phyloP scores from a whole-genome alignment of 1,140 invertebrate genomes.

The Drosophila pseudoananassae region DNA sequence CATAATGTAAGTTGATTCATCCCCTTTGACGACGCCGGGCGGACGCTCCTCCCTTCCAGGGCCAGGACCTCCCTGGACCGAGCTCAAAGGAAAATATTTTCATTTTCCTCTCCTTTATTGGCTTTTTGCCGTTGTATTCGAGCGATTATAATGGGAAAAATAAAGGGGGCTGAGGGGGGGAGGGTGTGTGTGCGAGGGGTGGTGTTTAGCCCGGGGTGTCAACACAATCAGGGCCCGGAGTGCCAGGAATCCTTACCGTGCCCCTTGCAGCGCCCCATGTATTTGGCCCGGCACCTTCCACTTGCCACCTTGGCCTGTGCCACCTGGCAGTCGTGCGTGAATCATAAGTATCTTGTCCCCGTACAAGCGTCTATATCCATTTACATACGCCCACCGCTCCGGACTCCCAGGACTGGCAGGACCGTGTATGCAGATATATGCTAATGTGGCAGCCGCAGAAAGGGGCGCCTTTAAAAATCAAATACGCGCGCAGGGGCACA shows the following conservation, averaged over 20 bases:
- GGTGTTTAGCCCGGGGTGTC: conserved; percentile 25
- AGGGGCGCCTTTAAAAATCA: conserved; percentile 56
- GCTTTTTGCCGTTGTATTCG: conserved; percentile 34
- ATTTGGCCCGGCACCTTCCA: not conserved
- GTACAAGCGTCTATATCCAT: conserved; percentile 17
- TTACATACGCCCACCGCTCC: not conserved
- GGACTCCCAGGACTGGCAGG: not conserved
- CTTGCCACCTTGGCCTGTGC: conserved; percentile 6
- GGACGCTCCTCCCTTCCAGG: no score
- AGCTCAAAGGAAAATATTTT: conserved; percentile 36
- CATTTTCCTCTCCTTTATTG: conserved; percentile 36
- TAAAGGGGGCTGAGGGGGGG: not conserved
- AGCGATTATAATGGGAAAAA: conserved; percentile 33
- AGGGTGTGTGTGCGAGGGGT: no score
- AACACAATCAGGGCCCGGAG: conserved; percentile 31
- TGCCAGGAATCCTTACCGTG: not conserved
- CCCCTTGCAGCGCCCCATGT: not conserved
- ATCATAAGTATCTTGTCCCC: conserved; percentile 44
- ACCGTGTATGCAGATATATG: conserved; percentile 29
- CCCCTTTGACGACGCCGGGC: conserved; percentile 11
- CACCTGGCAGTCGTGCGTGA: conserved; percentile 31
- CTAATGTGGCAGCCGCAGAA: conserved; percentile 24
- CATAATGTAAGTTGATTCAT: conserved; percentile 35
- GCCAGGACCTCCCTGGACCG: no score
- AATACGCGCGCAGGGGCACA: conserved; percentile 37